These are phyloP conservation scores for Campylomormyrus tamandua DNA, from an alignment of 2,113 vertebrate species.

Conservation along the genomic window DNA sequence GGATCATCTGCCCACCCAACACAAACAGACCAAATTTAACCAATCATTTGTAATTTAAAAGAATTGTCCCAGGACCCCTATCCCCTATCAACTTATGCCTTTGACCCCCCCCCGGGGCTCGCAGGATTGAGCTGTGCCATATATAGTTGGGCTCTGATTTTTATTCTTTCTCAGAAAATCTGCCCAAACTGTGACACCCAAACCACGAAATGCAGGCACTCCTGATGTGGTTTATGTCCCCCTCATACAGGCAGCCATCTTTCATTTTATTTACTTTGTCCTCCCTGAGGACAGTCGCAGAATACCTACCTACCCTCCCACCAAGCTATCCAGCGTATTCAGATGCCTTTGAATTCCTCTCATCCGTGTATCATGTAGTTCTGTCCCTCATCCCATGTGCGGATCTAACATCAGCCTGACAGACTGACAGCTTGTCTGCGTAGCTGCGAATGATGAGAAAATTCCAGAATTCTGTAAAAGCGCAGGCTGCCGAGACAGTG, in stretches of 20 bases:
- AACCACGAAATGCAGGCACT: background rate
- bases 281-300: background rate
- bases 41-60: background rate
- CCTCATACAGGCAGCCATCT: background rate
- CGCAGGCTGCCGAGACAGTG: background rate
- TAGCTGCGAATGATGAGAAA: background rate
- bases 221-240: background rate
- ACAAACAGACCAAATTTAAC: background rate
- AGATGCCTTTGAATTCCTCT: background rate
- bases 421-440: background rate
- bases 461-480: background rate
- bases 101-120: background rate
- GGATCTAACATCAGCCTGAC: background rate
- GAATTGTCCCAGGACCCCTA: background rate
- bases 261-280: background rate
- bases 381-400: background rate
- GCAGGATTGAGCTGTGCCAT: background rate
- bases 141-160: background rate
- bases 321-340: background rate
- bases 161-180: background rate
- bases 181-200: background rate
- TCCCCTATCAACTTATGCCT: background rate
- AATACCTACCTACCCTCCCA: background rate
- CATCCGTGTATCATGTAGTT: background rate
- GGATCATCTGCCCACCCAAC: background rate